Conservation (phyloP, 2,113 vertebrate species). For the Canis aureus region DNA sequence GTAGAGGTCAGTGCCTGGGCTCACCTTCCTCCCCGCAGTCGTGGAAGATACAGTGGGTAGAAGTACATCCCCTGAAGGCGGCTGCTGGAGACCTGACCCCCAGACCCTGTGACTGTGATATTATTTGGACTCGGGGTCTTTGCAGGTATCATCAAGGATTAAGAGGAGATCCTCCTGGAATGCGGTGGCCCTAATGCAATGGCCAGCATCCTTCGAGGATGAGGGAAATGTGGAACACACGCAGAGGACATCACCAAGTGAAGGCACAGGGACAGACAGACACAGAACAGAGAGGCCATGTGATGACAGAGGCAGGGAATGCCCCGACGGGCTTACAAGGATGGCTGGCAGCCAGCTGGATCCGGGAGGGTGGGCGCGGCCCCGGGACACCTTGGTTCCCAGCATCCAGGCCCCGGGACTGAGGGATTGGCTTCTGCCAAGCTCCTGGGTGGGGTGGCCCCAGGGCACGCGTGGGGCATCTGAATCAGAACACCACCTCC, state of each 20-base stretch:
- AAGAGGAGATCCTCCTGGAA: neutral
- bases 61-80: neutral
- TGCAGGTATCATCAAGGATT: neutral
- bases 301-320: neutral
- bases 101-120: neutral
- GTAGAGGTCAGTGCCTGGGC: neutral
- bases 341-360: rapidly evolving
- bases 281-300: rapidly evolving
- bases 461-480: neutral
- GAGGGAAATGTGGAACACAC: neutral
- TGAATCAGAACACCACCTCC: neutral
- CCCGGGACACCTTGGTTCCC: rapidly evolving
- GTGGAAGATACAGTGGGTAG: rapidly evolving
- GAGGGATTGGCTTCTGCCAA: rapidly evolving
- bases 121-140: neutral
- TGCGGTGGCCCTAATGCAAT: rapidly evolving
- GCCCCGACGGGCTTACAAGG: rapidly evolving
- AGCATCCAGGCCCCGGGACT: neutral
- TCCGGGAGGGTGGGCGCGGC: rapidly evolving
- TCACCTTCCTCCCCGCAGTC: rapidly evolving
- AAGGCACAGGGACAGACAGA: neutral
- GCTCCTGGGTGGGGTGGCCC: rapidly evolving
- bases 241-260: rapidly evolving
- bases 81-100: neutral
- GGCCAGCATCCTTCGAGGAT: rapidly evolving